phyloP scores from a whole-genome alignment of 2,888 invertebrate genomes.

The Glaucopsyche alexis region DNA sequence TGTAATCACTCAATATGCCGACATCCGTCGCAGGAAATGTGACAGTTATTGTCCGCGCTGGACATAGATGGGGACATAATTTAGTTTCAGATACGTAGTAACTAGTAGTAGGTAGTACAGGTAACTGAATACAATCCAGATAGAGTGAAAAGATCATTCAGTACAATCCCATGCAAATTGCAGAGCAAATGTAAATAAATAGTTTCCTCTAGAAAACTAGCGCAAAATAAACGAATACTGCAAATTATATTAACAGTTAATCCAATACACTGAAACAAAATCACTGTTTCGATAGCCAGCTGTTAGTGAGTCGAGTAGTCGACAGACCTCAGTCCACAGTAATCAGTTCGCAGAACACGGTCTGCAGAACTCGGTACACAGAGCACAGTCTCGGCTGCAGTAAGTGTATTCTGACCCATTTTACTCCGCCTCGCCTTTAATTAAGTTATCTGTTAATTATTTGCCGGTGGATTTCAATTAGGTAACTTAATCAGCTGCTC shows the following conservation, averaged over 20 bases:
- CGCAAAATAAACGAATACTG: neutral
- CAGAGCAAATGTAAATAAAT: neutral
- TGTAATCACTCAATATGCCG: neutral
- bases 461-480: constrained; percentile 10
- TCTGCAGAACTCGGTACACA: neutral
- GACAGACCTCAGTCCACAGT: neutral
- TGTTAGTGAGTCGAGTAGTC: neutral
- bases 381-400: neutral
- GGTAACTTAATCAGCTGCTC: constrained; percentile 2
- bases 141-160: neutral
- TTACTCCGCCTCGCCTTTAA: neutral
- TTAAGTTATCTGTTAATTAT: constrained; percentile 12
- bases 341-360: neutral
- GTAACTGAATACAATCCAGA: no score
- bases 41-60: neutral
- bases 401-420: neutral
- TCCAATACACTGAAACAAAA: neutral
- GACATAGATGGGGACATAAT: neutral
- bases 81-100: neutral
- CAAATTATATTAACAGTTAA: neutral
- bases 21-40: neutral
- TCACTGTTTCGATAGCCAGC: neutral
- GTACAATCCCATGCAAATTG: neutral
- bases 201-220: neutral
- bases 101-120: no score